Evolutionary conservation across 2,113 vertebrate species (phyloP).

Genomic region (Cichladusa arquata): DNA sequence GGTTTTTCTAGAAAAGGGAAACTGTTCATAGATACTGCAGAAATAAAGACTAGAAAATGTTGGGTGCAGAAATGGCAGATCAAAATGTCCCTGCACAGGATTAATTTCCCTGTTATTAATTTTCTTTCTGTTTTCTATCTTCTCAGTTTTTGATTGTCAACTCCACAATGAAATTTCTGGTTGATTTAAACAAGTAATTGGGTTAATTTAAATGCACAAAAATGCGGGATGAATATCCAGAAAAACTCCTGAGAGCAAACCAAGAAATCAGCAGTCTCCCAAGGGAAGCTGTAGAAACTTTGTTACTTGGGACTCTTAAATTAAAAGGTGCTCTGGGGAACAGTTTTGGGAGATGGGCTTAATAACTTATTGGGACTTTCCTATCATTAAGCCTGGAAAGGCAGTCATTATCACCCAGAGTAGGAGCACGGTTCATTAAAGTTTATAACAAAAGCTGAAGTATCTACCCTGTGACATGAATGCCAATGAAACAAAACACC

Average conservation of each 20-base stretch:
- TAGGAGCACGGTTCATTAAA: neutral
- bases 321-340: neutral
- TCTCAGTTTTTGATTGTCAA: neutral
- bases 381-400: neutral
- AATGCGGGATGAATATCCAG: neutral
- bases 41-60: neutral
- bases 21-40: neutral
- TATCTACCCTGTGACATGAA: neutral
- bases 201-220: neutral
- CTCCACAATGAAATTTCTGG: neutral
- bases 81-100: accelerated
- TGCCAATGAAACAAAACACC: neutral
- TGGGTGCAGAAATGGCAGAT: neutral
- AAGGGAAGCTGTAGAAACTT: neutral
- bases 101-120: neutral
- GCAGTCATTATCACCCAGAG: neutral
- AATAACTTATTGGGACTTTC: neutral
- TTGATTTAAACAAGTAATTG: constrained; percentile 5
- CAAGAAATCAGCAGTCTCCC: neutral
- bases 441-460: neutral
- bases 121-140: neutral
- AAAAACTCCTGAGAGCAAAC: neutral
- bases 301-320: neutral
- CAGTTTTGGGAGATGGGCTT: neutral
- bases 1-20: neutral